Conservation (phyloP, 1,140 invertebrate species). For the Drosophila micromelanica region DNA sequence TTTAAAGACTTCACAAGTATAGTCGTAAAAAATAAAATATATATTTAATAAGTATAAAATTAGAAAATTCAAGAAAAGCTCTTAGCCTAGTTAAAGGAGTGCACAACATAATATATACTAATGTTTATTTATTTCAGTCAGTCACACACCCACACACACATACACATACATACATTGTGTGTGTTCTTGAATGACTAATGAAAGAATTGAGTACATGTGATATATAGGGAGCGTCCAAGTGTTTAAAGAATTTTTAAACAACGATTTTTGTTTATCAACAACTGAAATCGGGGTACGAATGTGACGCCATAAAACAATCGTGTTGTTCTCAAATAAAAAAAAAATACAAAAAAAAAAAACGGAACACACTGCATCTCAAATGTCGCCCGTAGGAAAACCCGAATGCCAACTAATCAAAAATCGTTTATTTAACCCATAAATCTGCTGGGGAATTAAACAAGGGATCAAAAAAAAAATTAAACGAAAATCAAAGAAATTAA, state of each 20-base stretch:
- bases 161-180: background rate
- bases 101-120: too few species aligned
- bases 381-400: conserved; percentile 61
- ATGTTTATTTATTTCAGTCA: too few species aligned
- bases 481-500: background rate
- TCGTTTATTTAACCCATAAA: conserved; percentile 80
- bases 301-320: conserved; percentile 19
- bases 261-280: conserved; percentile 23
- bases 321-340: conserved; percentile 12
- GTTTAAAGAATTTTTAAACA: conserved; percentile 18
- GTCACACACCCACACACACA: background rate
- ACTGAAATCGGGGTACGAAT: conserved; percentile 16
- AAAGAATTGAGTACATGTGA: conserved; percentile 2
- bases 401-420: conserved; percentile 65
- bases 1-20: too few species aligned
- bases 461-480: conserved; percentile 20
- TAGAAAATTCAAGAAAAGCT: too few species aligned
- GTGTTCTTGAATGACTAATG: conserved; percentile 25
- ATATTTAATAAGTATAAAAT: too few species aligned
- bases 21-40: too few species aligned
- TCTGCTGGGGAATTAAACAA: conserved; percentile 61
- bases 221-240: conserved; percentile 4
- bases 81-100: background rate
- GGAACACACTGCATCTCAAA: conserved; percentile 17
- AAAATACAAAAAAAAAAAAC: background rate